Evolutionary conservation across 2,797 vertebrate species (phyloP).

Genomic region (Sternarchorhynchus goeldii): DNA sequence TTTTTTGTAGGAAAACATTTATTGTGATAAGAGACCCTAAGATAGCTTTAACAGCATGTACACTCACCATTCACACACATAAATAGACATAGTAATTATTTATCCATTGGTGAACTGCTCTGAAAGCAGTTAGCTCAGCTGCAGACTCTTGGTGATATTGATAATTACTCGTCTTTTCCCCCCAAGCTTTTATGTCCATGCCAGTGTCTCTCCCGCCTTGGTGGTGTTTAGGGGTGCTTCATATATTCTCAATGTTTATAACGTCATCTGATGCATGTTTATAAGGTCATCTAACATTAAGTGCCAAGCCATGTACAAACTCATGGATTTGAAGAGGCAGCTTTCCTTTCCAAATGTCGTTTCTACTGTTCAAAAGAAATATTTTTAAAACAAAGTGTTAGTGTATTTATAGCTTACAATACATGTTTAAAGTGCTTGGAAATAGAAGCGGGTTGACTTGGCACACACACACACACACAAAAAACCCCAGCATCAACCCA

Average conservation of each 20-base stretch:
- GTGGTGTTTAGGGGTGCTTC: constrained; percentile 16
- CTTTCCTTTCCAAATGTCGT: background rate
- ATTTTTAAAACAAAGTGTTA: background rate
- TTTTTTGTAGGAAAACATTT: background rate
- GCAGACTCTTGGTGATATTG: background rate
- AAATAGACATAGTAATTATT: background rate
- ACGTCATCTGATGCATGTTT: too few species aligned
- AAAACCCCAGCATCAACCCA: too few species aligned
- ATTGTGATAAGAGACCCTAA: background rate
- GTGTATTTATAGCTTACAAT: too few species aligned
- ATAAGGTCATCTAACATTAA: background rate
- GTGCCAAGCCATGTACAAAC: background rate
- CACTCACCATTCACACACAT: background rate
- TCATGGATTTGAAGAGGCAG: background rate
- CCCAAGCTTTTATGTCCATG: background rate
- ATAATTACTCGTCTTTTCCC: background rate
- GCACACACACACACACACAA: too few species aligned
- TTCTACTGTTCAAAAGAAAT: constrained; percentile 12
- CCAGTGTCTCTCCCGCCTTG: constrained; percentile 19
- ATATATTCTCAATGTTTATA: background rate
- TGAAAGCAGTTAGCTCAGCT: background rate
- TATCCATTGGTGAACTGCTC: background rate
- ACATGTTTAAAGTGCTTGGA: constrained; percentile 9
- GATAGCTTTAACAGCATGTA: background rate
- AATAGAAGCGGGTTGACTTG: too few species aligned